Conservation (phyloP, 2,113 vertebrate species). For the Rafetus swinhoei region DNA sequence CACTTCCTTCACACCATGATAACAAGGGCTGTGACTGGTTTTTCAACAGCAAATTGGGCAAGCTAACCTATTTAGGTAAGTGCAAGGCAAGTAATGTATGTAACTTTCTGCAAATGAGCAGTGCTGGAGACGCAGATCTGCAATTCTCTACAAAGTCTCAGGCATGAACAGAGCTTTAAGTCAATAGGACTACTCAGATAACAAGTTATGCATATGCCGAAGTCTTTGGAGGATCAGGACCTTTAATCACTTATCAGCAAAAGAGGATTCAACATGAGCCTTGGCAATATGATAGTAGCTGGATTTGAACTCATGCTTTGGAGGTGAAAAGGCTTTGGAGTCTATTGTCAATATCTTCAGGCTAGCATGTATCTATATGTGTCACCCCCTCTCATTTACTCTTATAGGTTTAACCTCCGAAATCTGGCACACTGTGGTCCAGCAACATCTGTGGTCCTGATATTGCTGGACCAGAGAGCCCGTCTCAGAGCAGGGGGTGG, state of each 20-base stretch:
- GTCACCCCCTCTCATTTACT: too few species aligned
- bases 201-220: not conserved
- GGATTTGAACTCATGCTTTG: not conserved
- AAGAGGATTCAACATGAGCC: not conserved
- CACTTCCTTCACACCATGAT: not conserved
- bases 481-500: too few species aligned
- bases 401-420: too few species aligned
- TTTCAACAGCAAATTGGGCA: slow-evolving; percentile 43
- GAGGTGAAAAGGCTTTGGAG: not conserved
- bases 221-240: not conserved
- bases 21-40: slow-evolving; percentile 79
- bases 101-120: not conserved
- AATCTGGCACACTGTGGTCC: too few species aligned
- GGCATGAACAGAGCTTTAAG: not conserved
- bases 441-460: too few species aligned
- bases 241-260: not conserved
- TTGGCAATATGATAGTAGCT: not conserved
- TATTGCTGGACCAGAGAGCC: too few species aligned
- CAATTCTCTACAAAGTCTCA: not conserved
- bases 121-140: not conserved
- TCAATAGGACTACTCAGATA: not conserved
- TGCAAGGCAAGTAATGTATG: rapidly evolving
- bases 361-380: too few species aligned
- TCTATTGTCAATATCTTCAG: not conserved
- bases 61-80: slow-evolving; percentile 80